Conservation (phyloP, 2,113 vertebrate species). For the Ascaphus truei region DNA sequence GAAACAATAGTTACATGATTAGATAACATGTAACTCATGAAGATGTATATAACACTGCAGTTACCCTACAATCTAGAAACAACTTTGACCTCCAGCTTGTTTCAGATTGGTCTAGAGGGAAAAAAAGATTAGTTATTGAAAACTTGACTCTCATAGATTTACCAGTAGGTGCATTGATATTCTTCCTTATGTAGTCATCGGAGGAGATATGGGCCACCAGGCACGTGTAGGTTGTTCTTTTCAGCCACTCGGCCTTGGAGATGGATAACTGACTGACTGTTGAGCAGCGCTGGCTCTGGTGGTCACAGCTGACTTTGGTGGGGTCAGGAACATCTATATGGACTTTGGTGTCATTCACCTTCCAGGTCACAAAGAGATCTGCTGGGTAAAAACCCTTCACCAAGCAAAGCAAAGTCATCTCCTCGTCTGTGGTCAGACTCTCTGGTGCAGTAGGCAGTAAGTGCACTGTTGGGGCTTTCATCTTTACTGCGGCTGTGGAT, state of each 20-base stretch:
- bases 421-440: not conserved
- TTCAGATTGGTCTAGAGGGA: no score
- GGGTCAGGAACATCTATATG: not conserved
- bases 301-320: slow-evolving; percentile 1
- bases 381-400: slow-evolving; percentile 6
- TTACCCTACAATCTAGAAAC: no score
- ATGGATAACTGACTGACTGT: slow-evolving; percentile 15
- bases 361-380: slow-evolving; percentile 15
- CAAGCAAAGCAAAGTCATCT: not conserved
- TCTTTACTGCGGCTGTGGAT: not conserved
- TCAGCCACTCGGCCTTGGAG: slow-evolving; percentile 19
- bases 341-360: not conserved
- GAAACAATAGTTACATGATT: no score
- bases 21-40: no score
- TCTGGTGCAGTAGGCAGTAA: not conserved
- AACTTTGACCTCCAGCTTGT: no score
- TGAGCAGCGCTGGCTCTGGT: slow-evolving; percentile 10
- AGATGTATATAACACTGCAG: no score
- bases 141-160: no score
- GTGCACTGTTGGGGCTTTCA: not conserved
- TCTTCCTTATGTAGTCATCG: not conserved
- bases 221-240: slow-evolving; percentile 19
- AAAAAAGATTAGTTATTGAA: no score
- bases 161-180: not conserved
- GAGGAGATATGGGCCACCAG: slow-evolving; percentile 32